Conservation (phyloP, 2,797 vertebrate species). For the Sternarchorhynchus goeldii region DNA sequence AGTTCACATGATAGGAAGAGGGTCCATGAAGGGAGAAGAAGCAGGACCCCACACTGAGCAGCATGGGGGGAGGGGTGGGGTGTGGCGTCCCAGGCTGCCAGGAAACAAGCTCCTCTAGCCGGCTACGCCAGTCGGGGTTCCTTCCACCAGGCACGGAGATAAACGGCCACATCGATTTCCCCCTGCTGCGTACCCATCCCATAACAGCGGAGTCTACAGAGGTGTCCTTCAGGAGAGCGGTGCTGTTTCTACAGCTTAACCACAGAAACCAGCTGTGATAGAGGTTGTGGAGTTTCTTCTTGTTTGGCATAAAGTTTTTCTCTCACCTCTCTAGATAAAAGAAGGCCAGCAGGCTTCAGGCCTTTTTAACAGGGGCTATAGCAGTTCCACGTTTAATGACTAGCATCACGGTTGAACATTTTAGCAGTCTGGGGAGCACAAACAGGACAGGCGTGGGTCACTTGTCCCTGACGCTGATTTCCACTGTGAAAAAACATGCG, state of each 20-base stretch:
- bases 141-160: neutral
- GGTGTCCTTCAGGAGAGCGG: neutral
- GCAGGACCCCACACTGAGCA: neutral
- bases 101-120: neutral
- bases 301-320: neutral
- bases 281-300: neutral
- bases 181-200: neutral
- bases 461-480: neutral
- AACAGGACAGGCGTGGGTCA: neutral
- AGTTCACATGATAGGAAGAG: neutral
- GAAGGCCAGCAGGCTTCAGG: slow-evolving; percentile 11
- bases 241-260: neutral
- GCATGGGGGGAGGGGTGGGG: neutral
- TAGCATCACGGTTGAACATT: neutral
- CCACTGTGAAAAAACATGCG: neutral
- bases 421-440: too few relatives aligned
- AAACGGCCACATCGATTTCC: slow-evolving; percentile 25
- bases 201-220: neutral
- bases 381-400: slow-evolving; percentile 1
- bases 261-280: neutral
- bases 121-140: neutral
- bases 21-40: neutral
- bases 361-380: slow-evolving; percentile 10
- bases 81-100: neutral
- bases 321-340: slow-evolving; percentile 13